These are phyloP conservation scores for Drosophila miranda DNA, from an alignment of 1,140 invertebrate species.

Conservation along the genomic window DNA sequence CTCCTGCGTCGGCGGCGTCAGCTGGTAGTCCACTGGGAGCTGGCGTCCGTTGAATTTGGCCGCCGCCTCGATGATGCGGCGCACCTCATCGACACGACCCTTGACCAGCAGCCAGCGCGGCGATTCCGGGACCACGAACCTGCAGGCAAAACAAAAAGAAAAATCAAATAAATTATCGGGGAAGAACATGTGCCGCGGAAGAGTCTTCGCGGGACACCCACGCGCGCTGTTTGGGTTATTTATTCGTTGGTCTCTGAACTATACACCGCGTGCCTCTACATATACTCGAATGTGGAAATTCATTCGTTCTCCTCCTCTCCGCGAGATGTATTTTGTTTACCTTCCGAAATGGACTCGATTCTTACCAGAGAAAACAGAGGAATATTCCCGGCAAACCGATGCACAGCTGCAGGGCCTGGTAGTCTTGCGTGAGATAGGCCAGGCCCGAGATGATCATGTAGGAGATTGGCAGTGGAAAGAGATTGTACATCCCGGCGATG, in stretches of 20 bases:
- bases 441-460: conserved; percentile 89
- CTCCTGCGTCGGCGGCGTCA: conserved; percentile 82
- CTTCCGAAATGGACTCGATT: conserved; percentile 6
- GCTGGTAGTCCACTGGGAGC: conserved; percentile 85
- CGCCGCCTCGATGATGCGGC: conserved; percentile 87
- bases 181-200: conserved; percentile 34
- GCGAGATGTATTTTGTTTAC: conserved; percentile 39
- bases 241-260: conserved; percentile 47
- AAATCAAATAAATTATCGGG: conserved; percentile 18
- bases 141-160: conserved; percentile 50
- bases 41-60: conserved; percentile 86
- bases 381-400: conserved; percentile 88
- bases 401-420: conserved; percentile 88
- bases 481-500: conserved; percentile 88
- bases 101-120: conserved; percentile 92
- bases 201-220: conserved; percentile 49
- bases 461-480: conserved; percentile 88
- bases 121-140: conserved; percentile 92
- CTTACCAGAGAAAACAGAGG: conserved; percentile 87
- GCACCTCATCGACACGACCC: conserved; percentile 87
- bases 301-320: not conserved
- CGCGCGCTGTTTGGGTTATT: conserved; percentile 49
- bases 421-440: conserved; percentile 88
- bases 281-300: not conserved
- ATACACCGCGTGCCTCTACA: conserved; percentile 1